A percentile compares a stretch with the other conserved stretches of the same genome.
phyloP scores from a whole-genome alignment of 2,797 vertebrate genomes.

The Karalla daura region DNA sequence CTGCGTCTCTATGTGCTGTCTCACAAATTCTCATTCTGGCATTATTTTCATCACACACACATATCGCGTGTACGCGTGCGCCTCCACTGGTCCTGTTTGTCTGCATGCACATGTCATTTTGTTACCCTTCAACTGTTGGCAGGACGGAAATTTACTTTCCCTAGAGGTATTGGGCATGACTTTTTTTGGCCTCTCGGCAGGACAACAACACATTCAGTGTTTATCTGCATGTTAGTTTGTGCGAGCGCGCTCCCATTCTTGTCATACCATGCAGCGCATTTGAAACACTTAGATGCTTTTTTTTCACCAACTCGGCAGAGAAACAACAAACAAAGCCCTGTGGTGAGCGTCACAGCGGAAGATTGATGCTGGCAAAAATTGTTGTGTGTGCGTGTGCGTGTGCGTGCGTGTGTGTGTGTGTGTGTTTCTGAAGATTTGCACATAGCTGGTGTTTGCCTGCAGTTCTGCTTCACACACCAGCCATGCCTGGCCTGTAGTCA shows the following conservation, averaged over 20 bases:
- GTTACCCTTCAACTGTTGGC: slow-evolving; percentile 29
- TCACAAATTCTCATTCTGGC: neutral
- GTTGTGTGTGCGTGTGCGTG: neutral
- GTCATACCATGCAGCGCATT: slow-evolving; percentile 8
- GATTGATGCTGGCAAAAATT: slow-evolving; percentile 32
- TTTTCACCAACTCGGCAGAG: slow-evolving; percentile 7
- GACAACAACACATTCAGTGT: slow-evolving; percentile 19
- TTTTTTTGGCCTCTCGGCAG: slow-evolving; percentile 49
- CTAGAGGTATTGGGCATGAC: slow-evolving; percentile 40
- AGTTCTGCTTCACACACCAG: slow-evolving; percentile 42
- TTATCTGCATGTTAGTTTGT: slow-evolving; percentile 25
- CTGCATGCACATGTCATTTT: slow-evolving; percentile 32
- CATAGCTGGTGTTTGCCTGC: slow-evolving; percentile 16
- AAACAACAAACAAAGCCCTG: slow-evolving; percentile 14
- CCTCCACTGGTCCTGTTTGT: slow-evolving; percentile 5
- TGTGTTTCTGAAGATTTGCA: slow-evolving; percentile 16
- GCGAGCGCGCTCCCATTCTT: slow-evolving; percentile 34
- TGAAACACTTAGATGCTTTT: slow-evolving; percentile 12
- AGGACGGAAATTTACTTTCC: slow-evolving; percentile 53
- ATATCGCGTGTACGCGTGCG: neutral
- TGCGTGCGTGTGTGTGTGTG: slow-evolving; percentile 6
- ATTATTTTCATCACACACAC: slow-evolving; percentile 2
- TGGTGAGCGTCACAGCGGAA: slow-evolving; percentile 10
- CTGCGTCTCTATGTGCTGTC: neutral
- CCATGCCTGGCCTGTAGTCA: slow-evolving; percentile 47